These are phyloP conservation scores for Pseudochromis fuscus DNA, from an alignment of 2,797 vertebrate genomes.

Conservation along the genomic window DNA sequence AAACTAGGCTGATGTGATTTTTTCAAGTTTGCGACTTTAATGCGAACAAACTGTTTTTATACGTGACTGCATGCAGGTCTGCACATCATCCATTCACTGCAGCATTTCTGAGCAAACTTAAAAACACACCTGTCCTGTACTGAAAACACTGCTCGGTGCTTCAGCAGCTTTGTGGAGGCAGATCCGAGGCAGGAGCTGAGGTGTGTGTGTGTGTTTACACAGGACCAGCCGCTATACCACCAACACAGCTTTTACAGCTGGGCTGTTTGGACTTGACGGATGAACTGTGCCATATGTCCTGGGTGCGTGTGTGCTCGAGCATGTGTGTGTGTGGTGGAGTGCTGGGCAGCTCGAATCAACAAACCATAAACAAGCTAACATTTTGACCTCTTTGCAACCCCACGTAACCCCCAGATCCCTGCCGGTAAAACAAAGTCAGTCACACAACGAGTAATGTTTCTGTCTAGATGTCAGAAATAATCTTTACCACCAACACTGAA, in stretches of 20 bases:
- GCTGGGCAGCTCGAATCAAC: slow-evolving; percentile 64
- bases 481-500: not conserved
- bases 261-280: slow-evolving; percentile 69
- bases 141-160: slow-evolving; percentile 7
- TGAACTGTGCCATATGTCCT: slow-evolving; percentile 72
- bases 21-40: no score
- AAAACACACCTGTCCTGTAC: slow-evolving; percentile 10
- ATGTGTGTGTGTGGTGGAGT: slow-evolving; percentile 45
- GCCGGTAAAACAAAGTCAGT: slow-evolving; percentile 8
- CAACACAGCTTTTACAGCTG: slow-evolving; percentile 75
- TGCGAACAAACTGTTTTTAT: no score
- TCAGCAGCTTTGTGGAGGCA: slow-evolving; percentile 5
- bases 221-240: slow-evolving; percentile 64
- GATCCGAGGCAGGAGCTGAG: slow-evolving; percentile 37
- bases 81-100: no score
- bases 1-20: not conserved
- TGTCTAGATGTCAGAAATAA: not conserved
- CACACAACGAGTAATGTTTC: not conserved
- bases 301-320: slow-evolving; percentile 1
- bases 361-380: slow-evolving; percentile 70
- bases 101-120: not conserved
- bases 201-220: slow-evolving; percentile 73
- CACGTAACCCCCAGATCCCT: slow-evolving; percentile 20
- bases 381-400: slow-evolving; percentile 51
- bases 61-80: no score